Conservation (phyloP, 30 jellyfish, hydroid and myxozoan genomes). For the Turritopsis dohrnii region DNA sequence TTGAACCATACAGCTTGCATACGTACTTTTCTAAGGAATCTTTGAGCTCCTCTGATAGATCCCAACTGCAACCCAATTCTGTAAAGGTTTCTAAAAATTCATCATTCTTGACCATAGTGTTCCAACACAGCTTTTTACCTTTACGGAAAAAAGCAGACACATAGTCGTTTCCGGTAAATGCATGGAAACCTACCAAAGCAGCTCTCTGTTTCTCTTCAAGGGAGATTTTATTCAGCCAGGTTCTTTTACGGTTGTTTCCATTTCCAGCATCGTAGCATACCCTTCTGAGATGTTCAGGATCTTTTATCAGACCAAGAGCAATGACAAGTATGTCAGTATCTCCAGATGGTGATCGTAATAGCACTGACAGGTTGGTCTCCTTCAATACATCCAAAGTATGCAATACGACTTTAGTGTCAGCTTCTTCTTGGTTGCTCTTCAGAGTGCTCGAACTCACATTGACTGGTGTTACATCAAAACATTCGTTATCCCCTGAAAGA, state of each 20-base stretch:
- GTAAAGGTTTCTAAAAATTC: neutral
- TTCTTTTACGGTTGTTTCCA: constrained; percentile 25
- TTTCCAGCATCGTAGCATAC: constrained; percentile 26
- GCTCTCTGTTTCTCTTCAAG: neutral
- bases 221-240: neutral
- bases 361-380: constrained; percentile 14
- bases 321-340: constrained; percentile 30
- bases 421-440: too few species aligned
- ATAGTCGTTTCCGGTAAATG: too few species aligned
- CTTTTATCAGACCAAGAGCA: neutral
- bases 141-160: too few species aligned
- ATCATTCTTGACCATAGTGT: neutral
- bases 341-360: constrained; percentile 10
- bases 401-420: too few species aligned
- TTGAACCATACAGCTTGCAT: neutral
- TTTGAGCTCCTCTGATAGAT: too few species aligned
- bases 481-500: constrained; percentile 10
- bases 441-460: constrained; percentile 35
- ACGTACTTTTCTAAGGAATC: neutral
- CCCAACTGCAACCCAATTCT: neutral
- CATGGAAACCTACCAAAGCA: constrained; percentile 38
- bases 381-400: constrained; percentile 32
- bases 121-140: constrained; percentile 13
- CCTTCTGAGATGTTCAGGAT: constrained; percentile 13
- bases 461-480: too few species aligned